Base-by-base conservation (phyloP, 1,140 invertebrate genomes). In the Tyrophagus putrescentiae region DNA sequence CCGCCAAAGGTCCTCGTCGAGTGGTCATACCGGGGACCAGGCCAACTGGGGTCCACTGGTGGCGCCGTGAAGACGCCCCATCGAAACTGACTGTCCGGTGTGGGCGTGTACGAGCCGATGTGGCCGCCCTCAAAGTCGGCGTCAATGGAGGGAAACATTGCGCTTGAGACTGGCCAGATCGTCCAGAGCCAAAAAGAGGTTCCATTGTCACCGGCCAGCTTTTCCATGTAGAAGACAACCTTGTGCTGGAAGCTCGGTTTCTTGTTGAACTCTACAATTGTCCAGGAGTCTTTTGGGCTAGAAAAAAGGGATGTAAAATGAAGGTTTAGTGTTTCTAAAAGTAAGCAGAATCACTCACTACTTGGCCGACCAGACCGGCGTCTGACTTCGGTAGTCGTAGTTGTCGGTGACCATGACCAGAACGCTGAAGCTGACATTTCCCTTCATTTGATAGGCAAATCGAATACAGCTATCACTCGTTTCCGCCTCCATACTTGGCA, bases 91-190 rank as follows among this genome's bases (percentile, higher is more conserved):
- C 31, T 21, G 27, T 54, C 28, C 3, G 1, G 11, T n/a, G 18
- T 34, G 32, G 52, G 3, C 25, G 52, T 32, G 25, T 54, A 54
- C 39, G 52, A 27, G 39, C 52, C 32, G 39, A 9, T 9, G 25
- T n/a, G 33, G 21, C 64, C 63, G 9, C 28, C 21, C 36, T 66
- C 60, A 18, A 66, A 66, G 39, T 66, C 29, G 34, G 62, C 64
- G 36, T 57, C 57, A 2, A 52, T 61, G 3, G 31, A 9, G 13
- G 13, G 2, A 11, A 13, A 54, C 52, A 54, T 54, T 16, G n/a
- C 57, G 60, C 5, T 59, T 45, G 41, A 62, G 50, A 4, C 64
- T 36, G 1, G 62, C 44, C 32, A 66, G 21, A 13, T 66, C 63
- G 41, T 66, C 65, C 1, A 66, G n/a, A 7, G 63, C 63, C 27